Base-by-base conservation (phyloP, 2,113 vertebrate genomes). In the Morone saxatilis region DNA sequence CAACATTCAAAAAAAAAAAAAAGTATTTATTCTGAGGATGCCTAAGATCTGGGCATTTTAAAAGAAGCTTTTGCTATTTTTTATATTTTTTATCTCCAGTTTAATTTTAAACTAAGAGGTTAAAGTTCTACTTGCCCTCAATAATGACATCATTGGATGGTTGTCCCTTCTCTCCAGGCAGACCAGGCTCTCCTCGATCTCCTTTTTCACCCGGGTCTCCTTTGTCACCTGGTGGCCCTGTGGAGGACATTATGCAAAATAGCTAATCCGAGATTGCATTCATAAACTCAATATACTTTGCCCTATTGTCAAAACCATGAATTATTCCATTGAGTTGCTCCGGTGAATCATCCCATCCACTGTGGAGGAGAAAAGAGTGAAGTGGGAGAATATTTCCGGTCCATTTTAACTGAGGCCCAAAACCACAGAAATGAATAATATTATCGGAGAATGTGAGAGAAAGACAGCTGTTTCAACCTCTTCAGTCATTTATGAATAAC, bases 141-240 rank as follows among this genome's bases (percentile, higher is more conserved):
- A 93, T 68, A 7, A 89, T 92, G 88, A 97, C 92, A 0, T 97
- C 96, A 19, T 97, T 97, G 70, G 95, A 96, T 17, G 94, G 91
- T 56, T 95, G 87, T 3, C 91, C 94, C n/a, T 94, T 94, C 7
- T 97, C 96, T 74, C 97, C 97, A 8, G 96, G 97, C 20, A 95
- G 92, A 51, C 98, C 98, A 47, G 95, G 94, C 66, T 96, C 94
- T 1, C 98, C 98, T 82, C 75, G 95, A 54, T 94, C 94, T 51
- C 95, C 95, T 65, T 75, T 71, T 66, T 92, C 91, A 20, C 92
- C 92, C 0, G 66, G 82, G 7, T 94, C 93, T 48, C 95, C 95
- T 63, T 81, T 95, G 48, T 96, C 94, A n/a, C 94, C 95, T 45
- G 89, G 48, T 9, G 80, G 90, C 38, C 94, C 94, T 94, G 67